phyloP scores from a whole-genome alignment of 2,888 invertebrate species.

The Crocallis elinguaria region DNA sequence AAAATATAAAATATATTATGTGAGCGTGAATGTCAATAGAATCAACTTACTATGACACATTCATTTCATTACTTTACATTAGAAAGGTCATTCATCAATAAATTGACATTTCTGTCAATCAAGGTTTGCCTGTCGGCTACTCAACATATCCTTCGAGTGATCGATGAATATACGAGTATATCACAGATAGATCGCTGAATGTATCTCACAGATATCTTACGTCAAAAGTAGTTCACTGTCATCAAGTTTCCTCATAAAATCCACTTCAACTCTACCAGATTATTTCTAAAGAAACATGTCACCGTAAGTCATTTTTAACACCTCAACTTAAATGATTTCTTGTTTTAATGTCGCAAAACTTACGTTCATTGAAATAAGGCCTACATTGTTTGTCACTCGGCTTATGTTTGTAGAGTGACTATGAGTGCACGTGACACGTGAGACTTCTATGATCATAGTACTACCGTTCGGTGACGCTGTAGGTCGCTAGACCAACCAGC shows the following conservation, averaged over 20 bases:
- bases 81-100: too few relatives aligned
- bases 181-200: too few relatives aligned
- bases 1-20: too few relatives aligned
- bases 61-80: too few relatives aligned
- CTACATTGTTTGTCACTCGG: slow-evolving; percentile 10
- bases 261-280: not conserved
- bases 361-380: slow-evolving; percentile 12
- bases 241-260: slow-evolving; percentile 10
- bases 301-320: slow-evolving; percentile 19
- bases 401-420: slow-evolving; percentile 10
- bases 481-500: too few relatives aligned
- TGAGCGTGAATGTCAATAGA: too few relatives aligned
- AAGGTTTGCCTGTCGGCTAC: too few relatives aligned
- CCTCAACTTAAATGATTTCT: slow-evolving; percentile 4
- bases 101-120: too few relatives aligned
- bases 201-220: not conserved
- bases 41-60: too few relatives aligned
- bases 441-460: not conserved
- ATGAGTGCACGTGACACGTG: not conserved
- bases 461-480: too few relatives aligned
- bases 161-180: too few relatives aligned
- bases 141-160: too few relatives aligned
- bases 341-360: not conserved
- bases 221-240: slow-evolving; percentile 1
- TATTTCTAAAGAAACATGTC: slow-evolving; percentile 22